A percentile compares a stretch with the other conserved stretches of the same genome.
Conservation (phyloP, 2,113 vertebrate genomes). For the Fregetta grallaria region DNA sequence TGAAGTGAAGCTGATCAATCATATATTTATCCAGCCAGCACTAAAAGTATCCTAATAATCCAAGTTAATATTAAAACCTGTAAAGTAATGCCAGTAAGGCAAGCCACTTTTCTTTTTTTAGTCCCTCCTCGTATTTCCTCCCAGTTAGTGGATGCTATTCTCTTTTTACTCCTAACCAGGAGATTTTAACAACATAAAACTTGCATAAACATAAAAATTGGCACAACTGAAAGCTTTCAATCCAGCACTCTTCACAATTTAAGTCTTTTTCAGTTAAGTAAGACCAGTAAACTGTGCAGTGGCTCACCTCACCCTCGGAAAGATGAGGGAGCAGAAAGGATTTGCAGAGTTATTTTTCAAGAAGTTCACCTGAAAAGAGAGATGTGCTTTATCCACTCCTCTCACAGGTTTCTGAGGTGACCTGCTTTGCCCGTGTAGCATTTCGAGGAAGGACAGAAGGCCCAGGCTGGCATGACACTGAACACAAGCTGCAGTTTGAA, state of each 20-base stretch:
- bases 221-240: not conserved
- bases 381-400: not conserved
- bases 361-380: not conserved
- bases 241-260: too few relatives aligned
- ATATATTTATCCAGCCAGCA: not conserved
- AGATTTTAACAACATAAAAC: not conserved
- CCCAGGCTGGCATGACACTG: not conserved
- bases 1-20: not conserved
- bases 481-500: not conserved
- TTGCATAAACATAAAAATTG: too few relatives aligned
- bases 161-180: not conserved
- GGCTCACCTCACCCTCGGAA: not conserved
- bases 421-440: accelerated
- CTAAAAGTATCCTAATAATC: not conserved
- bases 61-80: not conserved
- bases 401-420: not conserved
- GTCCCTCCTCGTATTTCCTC: too few relatives aligned
- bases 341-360: not conserved
- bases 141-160: accelerated
- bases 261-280: not conserved
- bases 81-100: not conserved
- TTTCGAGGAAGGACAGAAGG: not conserved
- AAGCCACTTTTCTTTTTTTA: not conserved
- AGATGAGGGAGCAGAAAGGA: not conserved
- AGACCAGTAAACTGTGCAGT: accelerated